phyloP scores from a whole-genome alignment of 1,140 invertebrate genomes.

The Vanessa tameamea region DNA sequence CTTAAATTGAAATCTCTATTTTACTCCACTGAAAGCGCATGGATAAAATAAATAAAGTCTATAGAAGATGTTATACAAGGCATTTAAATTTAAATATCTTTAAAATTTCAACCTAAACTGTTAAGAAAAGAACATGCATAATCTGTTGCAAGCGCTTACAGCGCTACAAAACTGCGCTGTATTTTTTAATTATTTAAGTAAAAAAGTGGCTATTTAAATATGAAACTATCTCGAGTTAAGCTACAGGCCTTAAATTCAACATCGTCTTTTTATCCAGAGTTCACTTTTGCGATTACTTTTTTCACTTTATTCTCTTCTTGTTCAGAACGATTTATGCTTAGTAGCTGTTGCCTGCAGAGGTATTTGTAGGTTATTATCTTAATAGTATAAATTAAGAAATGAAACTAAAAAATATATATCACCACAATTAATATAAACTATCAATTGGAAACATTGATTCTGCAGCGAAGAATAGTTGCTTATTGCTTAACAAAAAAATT shows the following conservation, averaged over 20 bases:
- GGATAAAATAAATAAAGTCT: too few relatives aligned
- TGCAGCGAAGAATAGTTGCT: too few relatives aligned
- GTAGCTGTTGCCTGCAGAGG: not conserved
- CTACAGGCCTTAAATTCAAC: not conserved
- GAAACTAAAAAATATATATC: too few relatives aligned
- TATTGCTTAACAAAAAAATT: too few relatives aligned
- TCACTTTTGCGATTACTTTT: slow-evolving; percentile 2
- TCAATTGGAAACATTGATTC: too few relatives aligned
- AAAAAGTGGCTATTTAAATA: not conserved
- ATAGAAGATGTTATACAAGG: too few relatives aligned
- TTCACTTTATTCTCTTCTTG: not conserved
- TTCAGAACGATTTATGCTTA: not conserved
- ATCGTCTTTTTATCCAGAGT: slow-evolving; percentile 1
- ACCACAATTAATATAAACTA: too few relatives aligned
- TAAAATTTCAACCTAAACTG: not conserved
- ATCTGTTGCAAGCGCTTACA: not conserved
- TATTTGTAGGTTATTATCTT: not conserved
- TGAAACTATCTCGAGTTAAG: not conserved
- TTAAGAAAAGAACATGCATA: not conserved
- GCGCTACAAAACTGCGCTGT: not conserved
- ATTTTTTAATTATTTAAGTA: not conserved
- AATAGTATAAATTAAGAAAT: not conserved
- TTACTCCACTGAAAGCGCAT: too few relatives aligned
- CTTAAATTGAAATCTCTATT: too few relatives aligned
- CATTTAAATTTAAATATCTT: too few relatives aligned